Percentiles rank a stretch among this genome's conserved stretches.
These are phyloP conservation scores for Corvus cornix DNA, from an alignment of 2,113 vertebrate genomes.

Conservation along the genomic window DNA sequence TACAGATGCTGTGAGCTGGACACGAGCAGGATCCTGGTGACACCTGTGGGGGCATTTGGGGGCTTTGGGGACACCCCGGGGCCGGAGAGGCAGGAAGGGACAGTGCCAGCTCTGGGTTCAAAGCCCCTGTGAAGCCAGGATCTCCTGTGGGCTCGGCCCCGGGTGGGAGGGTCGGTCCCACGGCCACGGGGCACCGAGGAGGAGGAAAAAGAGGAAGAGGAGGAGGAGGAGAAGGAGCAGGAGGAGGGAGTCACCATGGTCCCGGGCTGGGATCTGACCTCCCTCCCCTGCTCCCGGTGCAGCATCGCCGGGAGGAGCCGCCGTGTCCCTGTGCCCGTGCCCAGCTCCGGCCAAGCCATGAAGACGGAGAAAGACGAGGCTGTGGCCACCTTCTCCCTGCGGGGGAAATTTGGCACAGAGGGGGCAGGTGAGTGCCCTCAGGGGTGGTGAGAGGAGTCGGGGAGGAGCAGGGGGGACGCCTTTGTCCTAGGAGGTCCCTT, in stretches of 20 bases:
- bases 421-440: not conserved
- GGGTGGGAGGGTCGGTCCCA: accelerated
- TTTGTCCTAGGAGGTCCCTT: not conserved
- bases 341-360: not conserved
- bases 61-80: not conserved
- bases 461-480: not conserved
- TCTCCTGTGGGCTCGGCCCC: not conserved
- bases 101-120: not conserved
- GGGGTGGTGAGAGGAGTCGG: accelerated
- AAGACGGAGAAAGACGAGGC: constrained; percentile 43
- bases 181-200: accelerated
- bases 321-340: not conserved
- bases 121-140: not conserved
- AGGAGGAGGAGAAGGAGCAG: not conserved
- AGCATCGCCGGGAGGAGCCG: not conserved
- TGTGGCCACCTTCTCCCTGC: constrained; percentile 18
- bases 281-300: not conserved
- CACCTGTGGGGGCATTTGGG: not conserved
- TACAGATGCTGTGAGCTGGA: not conserved
- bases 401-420: constrained; percentile 7
- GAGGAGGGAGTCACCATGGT: accelerated
- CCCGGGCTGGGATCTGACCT: not conserved
- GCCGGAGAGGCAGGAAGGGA: not conserved
- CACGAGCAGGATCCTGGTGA: not conserved
- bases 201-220: not conserved